Evolutionary conservation across 2,113 vertebrate species (phyloP).

Genomic region (Mustelus asterias): DNA sequence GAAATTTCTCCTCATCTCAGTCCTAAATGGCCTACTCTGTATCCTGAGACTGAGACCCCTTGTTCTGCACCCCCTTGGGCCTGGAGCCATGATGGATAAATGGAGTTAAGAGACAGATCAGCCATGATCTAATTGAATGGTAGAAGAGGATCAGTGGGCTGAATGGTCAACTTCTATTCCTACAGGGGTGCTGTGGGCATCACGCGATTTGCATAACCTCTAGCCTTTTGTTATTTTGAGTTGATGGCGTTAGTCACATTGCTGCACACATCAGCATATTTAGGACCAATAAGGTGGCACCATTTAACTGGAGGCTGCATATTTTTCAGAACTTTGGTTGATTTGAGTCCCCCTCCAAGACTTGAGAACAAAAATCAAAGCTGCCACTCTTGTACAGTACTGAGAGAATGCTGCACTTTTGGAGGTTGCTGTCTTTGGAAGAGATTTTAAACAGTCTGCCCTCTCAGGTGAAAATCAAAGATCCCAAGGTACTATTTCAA

Average conservation of each 20-base stretch:
- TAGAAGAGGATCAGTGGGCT: background rate
- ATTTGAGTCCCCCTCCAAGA: background rate
- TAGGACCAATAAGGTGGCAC: background rate
- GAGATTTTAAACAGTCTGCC: background rate
- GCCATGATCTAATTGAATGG: background rate
- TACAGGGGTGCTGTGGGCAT: background rate
- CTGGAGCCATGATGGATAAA: background rate
- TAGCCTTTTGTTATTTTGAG: background rate
- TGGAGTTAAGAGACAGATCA: background rate
- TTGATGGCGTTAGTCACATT: background rate
- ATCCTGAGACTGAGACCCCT: too few relatives aligned
- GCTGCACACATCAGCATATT: background rate
- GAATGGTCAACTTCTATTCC: background rate
- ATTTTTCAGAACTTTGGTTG: background rate
- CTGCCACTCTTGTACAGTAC: background rate
- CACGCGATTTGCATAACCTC: background rate
- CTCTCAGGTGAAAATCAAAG: background rate
- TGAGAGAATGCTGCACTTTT: background rate
- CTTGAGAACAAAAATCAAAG: background rate
- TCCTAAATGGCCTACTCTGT: too few relatives aligned
- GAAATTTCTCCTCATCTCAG: too few relatives aligned
- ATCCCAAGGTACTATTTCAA: background rate
- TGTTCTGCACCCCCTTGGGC: too few relatives aligned
- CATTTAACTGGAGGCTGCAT: background rate
- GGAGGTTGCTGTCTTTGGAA: too few relatives aligned